Conservation (phyloP, 2,797 vertebrate species). For the Oreortyx pictus region DNA sequence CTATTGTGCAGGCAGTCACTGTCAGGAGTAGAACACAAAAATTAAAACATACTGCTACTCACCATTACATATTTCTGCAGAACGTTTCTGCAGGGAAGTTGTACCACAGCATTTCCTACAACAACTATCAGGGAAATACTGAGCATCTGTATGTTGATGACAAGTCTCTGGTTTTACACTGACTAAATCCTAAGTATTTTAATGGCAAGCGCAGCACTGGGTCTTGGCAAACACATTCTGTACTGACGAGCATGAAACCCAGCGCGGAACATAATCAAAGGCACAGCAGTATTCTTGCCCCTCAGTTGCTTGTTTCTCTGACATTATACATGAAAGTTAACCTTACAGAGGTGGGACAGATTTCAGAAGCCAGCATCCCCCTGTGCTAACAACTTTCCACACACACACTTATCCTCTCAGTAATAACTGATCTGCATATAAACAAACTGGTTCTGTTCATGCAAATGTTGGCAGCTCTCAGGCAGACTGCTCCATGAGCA, state of each 20-base stretch:
- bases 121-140: not conserved
- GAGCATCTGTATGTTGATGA: not conserved
- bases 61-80: not conserved
- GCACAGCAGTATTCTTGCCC: not conserved
- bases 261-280: not conserved
- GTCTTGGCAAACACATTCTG: not conserved
- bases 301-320: not conserved
- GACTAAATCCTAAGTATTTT: constrained; percentile 3
- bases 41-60: not conserved
- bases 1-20: not conserved
- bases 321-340: not conserved
- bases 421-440: constrained; percentile 49
- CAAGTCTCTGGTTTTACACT: not conserved
- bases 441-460: constrained; percentile 37
- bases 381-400: not conserved
- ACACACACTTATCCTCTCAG: not conserved
- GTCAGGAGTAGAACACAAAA: not conserved
- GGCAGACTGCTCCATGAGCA: constrained; percentile 40
- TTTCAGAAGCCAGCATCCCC: constrained; percentile 14
- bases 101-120: not conserved
- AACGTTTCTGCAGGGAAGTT: constrained; percentile 11
- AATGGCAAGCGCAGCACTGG: not conserved
- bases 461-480: constrained; percentile 51
- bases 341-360: not conserved
- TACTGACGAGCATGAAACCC: not conserved